Evolutionary conservation across 2,888 invertebrate species (phyloP), one percentile per base, ranked within the genome.

Genomic region (Plemyria rubiginata): DNA sequence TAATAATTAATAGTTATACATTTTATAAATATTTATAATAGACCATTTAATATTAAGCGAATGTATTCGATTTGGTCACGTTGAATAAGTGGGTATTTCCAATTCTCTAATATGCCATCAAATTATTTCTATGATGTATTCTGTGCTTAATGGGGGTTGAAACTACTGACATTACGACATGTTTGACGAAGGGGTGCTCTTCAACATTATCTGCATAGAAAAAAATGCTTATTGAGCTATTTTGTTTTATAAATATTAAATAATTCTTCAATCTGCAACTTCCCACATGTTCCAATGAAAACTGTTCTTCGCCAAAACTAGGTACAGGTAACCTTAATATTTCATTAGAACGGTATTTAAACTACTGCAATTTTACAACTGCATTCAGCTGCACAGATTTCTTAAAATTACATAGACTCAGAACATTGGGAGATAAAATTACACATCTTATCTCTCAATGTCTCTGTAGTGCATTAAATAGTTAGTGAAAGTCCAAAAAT

Each of bases 41-140:
- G 90, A 89, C 91, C 88, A 88, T 90, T 90, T 89, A 90, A 86
- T 88, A 88, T 88, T 90, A 90, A 90, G 92, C 88, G 88, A 91
- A 89, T 90, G 92, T 90, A 90, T 91, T 90, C 88, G 88, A 90
- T 91, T 92, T 92, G 92, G 92, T 92, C 92, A 91, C 89, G 85
- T 85, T 81, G 71, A 82, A 81, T 53, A 32, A 51, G 71, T 75
- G 76, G 62, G 43, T 16, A 45, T 16, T 62, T 71, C 62, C 60
- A 69, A 67, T 45, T 16, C 67, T 74, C 65, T 61, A 29, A 70
- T 50, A 56, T 78, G 79, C 81, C 75, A 83, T 75, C 32, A 50
- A 41, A 43, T 16, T 16, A 45, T 11, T 45, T 16, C 9, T 16
- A 16, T 15, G 0, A 40, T 15, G 43, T 16, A 11, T 38, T 38